Conservation (phyloP, 2,888 invertebrate species). For the Mechanitis mazaeus region DNA sequence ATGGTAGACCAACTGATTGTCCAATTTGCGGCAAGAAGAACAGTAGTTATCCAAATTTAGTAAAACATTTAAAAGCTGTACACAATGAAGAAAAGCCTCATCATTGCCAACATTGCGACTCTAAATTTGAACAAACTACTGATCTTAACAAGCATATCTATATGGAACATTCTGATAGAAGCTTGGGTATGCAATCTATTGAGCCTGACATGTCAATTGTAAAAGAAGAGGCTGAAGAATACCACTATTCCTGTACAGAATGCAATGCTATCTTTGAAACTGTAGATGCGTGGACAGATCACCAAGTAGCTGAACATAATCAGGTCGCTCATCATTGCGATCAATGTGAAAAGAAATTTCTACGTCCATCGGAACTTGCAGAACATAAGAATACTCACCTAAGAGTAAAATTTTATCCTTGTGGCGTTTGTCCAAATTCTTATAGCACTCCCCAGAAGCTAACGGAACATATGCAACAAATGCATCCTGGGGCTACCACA, state of each 20-base stretch:
- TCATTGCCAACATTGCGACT: slow-evolving; percentile 78
- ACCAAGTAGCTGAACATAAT: slow-evolving; percentile 75
- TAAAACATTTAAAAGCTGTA: slow-evolving; percentile 74
- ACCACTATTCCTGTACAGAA: slow-evolving; percentile 78
- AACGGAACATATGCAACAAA: slow-evolving; percentile 73
- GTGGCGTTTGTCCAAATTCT: slow-evolving; percentile 75
- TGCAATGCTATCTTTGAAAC: slow-evolving; percentile 77
- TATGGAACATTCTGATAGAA: slow-evolving; percentile 73
- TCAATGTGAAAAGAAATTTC: slow-evolving; percentile 79
- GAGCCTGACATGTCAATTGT: slow-evolving; percentile 67
- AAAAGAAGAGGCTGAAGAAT: slow-evolving; percentile 71
- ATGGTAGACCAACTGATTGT: slow-evolving; percentile 71
- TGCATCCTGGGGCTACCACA: slow-evolving; percentile 60
- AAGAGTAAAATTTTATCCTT: slow-evolving; percentile 80
- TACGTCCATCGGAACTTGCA: slow-evolving; percentile 76
- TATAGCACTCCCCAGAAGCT: slow-evolving; percentile 79
- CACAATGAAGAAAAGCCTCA: slow-evolving; percentile 70
- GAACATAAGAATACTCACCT: slow-evolving; percentile 82
- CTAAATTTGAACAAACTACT: slow-evolving; percentile 72
- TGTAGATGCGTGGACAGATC: slow-evolving; percentile 75
- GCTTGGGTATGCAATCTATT: slow-evolving; percentile 43
- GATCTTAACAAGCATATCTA: slow-evolving; percentile 78
- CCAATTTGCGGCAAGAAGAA: slow-evolving; percentile 75
- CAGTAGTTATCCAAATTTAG: slow-evolving; percentile 74
- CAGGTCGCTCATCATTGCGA: slow-evolving; percentile 75